phyloP scores from a whole-genome alignment of 2,888 invertebrate genomes.

The Cheilosia vulpina region DNA sequence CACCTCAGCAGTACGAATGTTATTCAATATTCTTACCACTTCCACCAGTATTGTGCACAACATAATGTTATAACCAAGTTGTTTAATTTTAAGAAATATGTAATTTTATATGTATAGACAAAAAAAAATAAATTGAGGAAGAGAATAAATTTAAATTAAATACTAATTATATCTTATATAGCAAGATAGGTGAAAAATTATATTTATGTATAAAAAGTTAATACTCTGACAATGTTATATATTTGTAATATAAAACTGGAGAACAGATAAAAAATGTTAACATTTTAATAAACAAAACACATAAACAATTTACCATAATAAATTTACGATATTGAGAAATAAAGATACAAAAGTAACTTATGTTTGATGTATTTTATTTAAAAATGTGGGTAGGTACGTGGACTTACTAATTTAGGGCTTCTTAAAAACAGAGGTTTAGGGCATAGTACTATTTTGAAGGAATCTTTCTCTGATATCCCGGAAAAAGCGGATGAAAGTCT shows the following conservation, averaged over 20 bases:
- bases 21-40: background rate
- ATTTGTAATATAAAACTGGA: slow-evolving; percentile 18
- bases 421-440: no score
- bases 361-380: background rate
- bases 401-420: no score
- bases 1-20: no score
- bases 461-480: no score
- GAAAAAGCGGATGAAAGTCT: no score
- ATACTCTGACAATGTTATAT: slow-evolving; percentile 33
- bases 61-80: slow-evolving; percentile 2
- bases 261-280: slow-evolving; percentile 51
- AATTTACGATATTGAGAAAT: background rate
- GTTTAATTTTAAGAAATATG: slow-evolving; percentile 41
- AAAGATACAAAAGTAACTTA: background rate
- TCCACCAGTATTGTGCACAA: slow-evolving; percentile 15
- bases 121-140: slow-evolving; percentile 9
- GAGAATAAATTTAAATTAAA: background rate
- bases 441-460: no score
- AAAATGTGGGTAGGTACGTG: no score
- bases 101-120: slow-evolving; percentile 28
- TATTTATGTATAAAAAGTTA: slow-evolving; percentile 26
- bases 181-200: slow-evolving; percentile 28
- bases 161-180: background rate
- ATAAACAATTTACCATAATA: slow-evolving; percentile 1
- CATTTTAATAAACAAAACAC: slow-evolving; percentile 53